These are phyloP conservation scores for Drosophila biarmipes DNA, from an alignment of 1,140 invertebrate genomes.

Conservation along the genomic window DNA sequence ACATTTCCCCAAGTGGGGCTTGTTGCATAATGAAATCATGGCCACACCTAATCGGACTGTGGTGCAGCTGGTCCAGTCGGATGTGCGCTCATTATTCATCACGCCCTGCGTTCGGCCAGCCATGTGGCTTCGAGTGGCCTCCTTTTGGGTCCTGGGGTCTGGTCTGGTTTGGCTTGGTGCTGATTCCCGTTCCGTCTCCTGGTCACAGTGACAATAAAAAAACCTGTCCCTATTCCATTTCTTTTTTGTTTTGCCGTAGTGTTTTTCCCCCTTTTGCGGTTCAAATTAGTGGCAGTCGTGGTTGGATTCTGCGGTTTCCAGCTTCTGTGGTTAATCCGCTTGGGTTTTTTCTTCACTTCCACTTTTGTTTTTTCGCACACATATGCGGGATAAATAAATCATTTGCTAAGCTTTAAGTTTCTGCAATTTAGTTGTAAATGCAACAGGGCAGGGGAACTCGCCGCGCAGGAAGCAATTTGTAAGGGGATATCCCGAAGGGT, in stretches of 20 bases:
- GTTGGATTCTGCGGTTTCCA: conserved; percentile 50
- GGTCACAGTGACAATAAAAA: conserved; percentile 57
- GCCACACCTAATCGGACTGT: conserved; percentile 13
- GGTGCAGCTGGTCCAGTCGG: conserved; percentile 32
- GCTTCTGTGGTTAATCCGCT: conserved; percentile 64
- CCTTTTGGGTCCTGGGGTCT: conserved; percentile 29
- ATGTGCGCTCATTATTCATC: conserved; percentile 73
- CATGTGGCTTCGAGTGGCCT: conserved; percentile 25
- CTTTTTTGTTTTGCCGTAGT: conserved; percentile 1
- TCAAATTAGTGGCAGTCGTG: conserved; percentile 67
- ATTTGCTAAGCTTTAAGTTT: conserved; percentile 61
- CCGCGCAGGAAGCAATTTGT: conserved; percentile 17
- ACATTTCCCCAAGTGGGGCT: neutral
- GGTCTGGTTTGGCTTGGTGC: neutral
- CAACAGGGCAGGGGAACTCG: neutral
- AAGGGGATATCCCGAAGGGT: neutral
- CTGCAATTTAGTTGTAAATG: conserved; percentile 60
- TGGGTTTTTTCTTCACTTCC: conserved; percentile 15
- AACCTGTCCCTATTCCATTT: conserved; percentile 26
- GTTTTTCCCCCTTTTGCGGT: conserved; percentile 52
- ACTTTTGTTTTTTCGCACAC: conserved; percentile 28
- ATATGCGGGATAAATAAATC: conserved; percentile 63
- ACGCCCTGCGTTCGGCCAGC: conserved; percentile 44
- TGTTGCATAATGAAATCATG: conserved; percentile 39
- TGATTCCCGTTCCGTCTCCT: conserved; percentile 9